Evolutionary conservation across 2,113 vertebrate species (phyloP).

Genomic region (Equus quagga): DNA sequence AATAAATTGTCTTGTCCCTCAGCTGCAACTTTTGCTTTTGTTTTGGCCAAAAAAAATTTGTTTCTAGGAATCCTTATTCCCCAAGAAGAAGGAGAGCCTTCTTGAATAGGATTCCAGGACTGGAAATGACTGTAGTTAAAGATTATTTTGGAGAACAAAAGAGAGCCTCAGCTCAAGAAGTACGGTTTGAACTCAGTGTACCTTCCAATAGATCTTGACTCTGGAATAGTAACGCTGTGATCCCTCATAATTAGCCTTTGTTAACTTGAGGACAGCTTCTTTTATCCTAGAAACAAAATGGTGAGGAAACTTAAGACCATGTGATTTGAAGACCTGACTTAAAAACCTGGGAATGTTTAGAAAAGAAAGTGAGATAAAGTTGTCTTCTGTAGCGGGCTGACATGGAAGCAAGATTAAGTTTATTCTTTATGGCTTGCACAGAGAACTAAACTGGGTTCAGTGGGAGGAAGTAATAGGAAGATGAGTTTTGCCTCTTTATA

Average conservation of each 20-base stretch:
- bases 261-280: background rate
- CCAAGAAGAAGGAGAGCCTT: background rate
- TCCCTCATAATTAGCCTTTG: background rate
- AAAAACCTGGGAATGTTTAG: background rate
- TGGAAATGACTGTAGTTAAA: constrained; percentile 27
- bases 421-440: background rate
- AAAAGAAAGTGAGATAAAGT: constrained; percentile 15
- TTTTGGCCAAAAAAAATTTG: constrained; percentile 44
- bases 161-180: background rate
- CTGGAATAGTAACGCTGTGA: background rate
- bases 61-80: constrained; percentile 21
- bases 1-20: constrained; percentile 38
- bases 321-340: background rate
- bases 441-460: background rate
- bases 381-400: background rate
- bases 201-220: background rate
- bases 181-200: background rate
- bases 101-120: background rate
- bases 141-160: constrained; percentile 39
- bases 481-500: background rate
- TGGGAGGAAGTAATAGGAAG: background rate
- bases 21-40: constrained; percentile 49
- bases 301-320: background rate
- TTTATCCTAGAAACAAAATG: constrained; percentile 28
- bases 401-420: background rate